These are phyloP conservation scores for Rhagium mordax DNA, from an alignment of 2,888 invertebrate genomes.

Conservation along the genomic window DNA sequence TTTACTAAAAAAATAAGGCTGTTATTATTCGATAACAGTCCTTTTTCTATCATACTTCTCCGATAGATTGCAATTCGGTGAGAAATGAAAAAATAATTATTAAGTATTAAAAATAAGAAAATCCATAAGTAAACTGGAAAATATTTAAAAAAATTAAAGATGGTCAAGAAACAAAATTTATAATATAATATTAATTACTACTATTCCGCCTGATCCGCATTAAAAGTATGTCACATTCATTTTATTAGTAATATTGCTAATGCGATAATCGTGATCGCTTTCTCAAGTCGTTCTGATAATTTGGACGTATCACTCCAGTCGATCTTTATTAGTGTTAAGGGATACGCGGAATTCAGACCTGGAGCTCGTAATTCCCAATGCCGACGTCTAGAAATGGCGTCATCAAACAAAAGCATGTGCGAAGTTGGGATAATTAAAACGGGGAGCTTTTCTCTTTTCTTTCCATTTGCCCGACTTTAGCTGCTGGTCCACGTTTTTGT, in stretches of 20 bases:
- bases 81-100: too few species aligned
- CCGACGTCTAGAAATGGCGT: constrained; percentile 60
- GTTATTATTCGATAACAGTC: too few species aligned
- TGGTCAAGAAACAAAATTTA: not conserved
- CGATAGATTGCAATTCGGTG: too few species aligned
- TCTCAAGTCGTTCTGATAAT: constrained; percentile 53
- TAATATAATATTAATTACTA: not conserved
- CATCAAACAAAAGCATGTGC: constrained; percentile 66
- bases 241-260: constrained; percentile 32
- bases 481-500: constrained; percentile 40
- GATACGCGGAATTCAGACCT: constrained; percentile 55
- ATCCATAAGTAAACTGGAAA: too few species aligned
- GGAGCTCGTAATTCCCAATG: constrained; percentile 54
- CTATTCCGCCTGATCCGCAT: not conserved
- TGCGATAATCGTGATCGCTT: constrained; percentile 50
- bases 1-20: too few species aligned
- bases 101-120: too few species aligned
- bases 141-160: too few species aligned
- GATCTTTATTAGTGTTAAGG: constrained; percentile 59
- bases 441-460: constrained; percentile 54
- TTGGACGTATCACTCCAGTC: constrained; percentile 57
- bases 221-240: constrained; percentile 10
- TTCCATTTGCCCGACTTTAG: constrained; percentile 9
- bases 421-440: constrained; percentile 66
- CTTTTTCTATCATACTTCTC: too few species aligned